Conservation (phyloP, 2,888 invertebrate genomes). For the Timandra comae region DNA sequence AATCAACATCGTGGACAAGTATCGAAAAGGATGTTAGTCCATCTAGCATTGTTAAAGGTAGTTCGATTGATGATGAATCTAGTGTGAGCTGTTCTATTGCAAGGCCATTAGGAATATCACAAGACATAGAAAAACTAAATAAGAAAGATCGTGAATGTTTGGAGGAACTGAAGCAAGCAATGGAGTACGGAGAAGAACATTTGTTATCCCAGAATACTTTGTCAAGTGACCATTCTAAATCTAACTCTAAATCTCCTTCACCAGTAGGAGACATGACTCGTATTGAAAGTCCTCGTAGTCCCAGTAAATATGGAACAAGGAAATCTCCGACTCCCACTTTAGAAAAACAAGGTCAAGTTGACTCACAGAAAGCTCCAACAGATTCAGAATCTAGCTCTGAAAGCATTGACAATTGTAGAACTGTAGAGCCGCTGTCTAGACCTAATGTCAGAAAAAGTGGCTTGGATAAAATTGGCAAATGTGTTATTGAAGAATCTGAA, state of each 20-base stretch:
- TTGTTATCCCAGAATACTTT: slow-evolving; percentile 58
- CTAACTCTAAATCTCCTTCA: slow-evolving; percentile 63
- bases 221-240: slow-evolving; percentile 68
- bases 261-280: slow-evolving; percentile 57
- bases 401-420: slow-evolving; percentile 66
- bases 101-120: slow-evolving; percentile 85
- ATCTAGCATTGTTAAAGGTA: slow-evolving; percentile 79
- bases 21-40: slow-evolving; percentile 84
- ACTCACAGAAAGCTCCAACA: slow-evolving; percentile 72
- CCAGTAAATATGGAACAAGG: slow-evolving; percentile 54
- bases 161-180: slow-evolving; percentile 76
- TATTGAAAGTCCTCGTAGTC: slow-evolving; percentile 66
- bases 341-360: slow-evolving; percentile 78
- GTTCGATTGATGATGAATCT: slow-evolving; percentile 82
- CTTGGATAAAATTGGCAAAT: slow-evolving; percentile 65
- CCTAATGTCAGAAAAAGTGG: slow-evolving; percentile 64
- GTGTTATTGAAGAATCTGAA: slow-evolving; percentile 75
- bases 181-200: slow-evolving; percentile 74
- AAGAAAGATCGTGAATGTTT: slow-evolving; percentile 79
- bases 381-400: slow-evolving; percentile 79
- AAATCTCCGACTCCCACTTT: slow-evolving; percentile 78
- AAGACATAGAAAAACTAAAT: slow-evolving; percentile 81
- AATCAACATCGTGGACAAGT: slow-evolving; percentile 87
- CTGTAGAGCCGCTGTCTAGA: slow-evolving; percentile 63
- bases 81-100: slow-evolving; percentile 88